Percentiles rank a stretch among this genome's conserved stretches.
Evolutionary conservation across 2,797 vertebrate genomes (phyloP).

Genomic region (Cheirogaleus major): DNA sequence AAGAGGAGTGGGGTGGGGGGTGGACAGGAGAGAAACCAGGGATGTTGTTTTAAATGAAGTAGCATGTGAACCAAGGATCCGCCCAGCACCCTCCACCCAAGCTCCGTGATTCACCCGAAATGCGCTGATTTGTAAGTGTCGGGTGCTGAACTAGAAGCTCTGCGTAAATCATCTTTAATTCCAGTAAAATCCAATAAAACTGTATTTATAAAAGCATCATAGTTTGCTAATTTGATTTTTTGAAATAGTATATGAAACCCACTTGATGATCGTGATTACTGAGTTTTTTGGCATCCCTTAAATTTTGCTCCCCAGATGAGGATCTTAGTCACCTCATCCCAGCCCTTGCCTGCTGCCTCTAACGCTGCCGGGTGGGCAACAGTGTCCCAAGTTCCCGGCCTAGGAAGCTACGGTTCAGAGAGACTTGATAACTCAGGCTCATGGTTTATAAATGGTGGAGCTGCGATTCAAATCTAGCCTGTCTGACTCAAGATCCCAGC

Average conservation of each 20-base stretch:
- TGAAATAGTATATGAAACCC: neutral
- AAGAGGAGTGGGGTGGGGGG: accelerated
- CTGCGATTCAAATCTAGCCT: neutral
- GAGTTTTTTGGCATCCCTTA: neutral
- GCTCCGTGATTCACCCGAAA: neutral
- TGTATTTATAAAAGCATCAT: neutral
- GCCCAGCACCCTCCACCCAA: neutral
- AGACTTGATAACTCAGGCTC: neutral
- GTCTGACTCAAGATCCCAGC: neutral
- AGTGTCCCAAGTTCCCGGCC: neutral
- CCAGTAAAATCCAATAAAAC: neutral
- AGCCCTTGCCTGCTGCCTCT: no score
- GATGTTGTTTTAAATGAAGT: neutral
- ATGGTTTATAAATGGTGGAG: neutral
- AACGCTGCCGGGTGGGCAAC: neutral
- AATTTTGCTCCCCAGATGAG: neutral
- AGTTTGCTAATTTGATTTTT: neutral
- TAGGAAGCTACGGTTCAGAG: neutral
- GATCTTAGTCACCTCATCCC: neutral
- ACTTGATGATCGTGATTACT: neutral
- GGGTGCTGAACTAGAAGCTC: accelerated
- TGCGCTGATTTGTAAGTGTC: no score
- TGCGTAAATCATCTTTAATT: neutral
- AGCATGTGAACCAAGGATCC: constrained; percentile 1
- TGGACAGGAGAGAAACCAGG: neutral